These are phyloP conservation scores for Drosophila putrida DNA, from an alignment of 2,888 invertebrate genomes.

Conservation along the genomic window DNA sequence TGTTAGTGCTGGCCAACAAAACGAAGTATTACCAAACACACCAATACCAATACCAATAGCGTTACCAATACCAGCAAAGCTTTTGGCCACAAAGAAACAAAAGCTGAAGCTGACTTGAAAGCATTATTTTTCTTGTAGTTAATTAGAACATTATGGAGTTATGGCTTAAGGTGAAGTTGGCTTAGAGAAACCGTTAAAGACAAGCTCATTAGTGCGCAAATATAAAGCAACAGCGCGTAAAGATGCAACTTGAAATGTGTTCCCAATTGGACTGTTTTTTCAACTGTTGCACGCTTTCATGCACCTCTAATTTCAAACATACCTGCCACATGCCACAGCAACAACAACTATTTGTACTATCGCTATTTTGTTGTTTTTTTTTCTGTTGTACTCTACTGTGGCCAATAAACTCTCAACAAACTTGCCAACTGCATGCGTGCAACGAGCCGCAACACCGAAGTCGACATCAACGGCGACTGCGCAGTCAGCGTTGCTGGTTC, in stretches of 20 bases:
- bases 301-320: conserved; percentile 61
- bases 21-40: conserved; percentile 70
- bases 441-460: conserved; percentile 69
- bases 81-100: conserved; percentile 40
- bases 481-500: conserved; percentile 28
- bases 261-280: conserved; percentile 21
- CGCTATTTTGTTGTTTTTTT: conserved; percentile 52
- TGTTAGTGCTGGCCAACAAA: conserved; percentile 71
- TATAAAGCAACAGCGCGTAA: conserved; percentile 60
- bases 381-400: conserved; percentile 47
- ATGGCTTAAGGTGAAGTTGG: conserved; percentile 9
- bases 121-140: conserved; percentile 32
- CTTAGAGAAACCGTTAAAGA: conserved; percentile 42
- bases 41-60: conserved; percentile 24
- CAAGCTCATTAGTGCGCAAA: conserved; percentile 57
- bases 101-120: conserved; percentile 25
- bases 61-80: conserved; percentile 15
- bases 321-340: conserved; percentile 21
- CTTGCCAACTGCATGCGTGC: conserved; percentile 68
- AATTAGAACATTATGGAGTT: conserved; percentile 61
- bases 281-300: conserved; percentile 73
- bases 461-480: conserved; percentile 16
- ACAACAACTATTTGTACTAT: conserved; percentile 37
- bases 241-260: conserved; percentile 42
- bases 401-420: conserved; percentile 75